Percentiles rank a stretch among this genome's conserved stretches.
Evolutionary conservation across 2,113 vertebrate genomes (phyloP).

Genomic region (Tamias sibiricus): DNA sequence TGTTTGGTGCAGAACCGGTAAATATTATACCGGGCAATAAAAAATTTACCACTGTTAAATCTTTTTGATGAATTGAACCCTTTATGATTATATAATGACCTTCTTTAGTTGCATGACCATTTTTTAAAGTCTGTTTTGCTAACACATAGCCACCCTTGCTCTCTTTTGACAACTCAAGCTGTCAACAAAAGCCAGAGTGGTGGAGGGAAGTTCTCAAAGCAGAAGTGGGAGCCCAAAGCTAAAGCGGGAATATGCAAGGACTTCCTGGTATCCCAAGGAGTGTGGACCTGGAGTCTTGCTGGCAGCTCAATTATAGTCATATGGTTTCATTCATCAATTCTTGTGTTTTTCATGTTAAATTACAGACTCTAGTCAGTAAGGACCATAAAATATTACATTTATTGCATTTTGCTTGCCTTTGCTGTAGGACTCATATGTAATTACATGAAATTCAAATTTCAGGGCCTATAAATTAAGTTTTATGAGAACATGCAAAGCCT

Average conservation of each 20-base stretch:
- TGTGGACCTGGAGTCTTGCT: background rate
- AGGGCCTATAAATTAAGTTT: slow-evolving; percentile 52
- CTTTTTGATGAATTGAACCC: background rate
- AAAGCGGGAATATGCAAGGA: accelerated
- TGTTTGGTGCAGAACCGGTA: background rate
- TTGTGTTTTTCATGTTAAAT: background rate
- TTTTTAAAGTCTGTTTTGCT: background rate
- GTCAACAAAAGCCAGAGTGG: background rate
- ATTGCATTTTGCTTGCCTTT: background rate
- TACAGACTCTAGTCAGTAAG: background rate
- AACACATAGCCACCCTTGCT: background rate
- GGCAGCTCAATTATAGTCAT: background rate
- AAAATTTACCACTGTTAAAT: background rate
- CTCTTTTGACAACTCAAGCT: background rate
- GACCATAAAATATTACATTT: background rate
- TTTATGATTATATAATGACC: background rate
- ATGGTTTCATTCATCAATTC: slow-evolving; percentile 35
- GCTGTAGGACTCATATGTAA: background rate
- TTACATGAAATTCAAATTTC: slow-evolving; percentile 50
- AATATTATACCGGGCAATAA: too few relatives aligned
- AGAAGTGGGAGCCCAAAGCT: background rate
- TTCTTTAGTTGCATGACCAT: background rate
- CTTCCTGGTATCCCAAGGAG: background rate
- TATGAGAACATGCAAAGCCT: background rate
- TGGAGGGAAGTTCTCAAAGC: background rate